Evolutionary conservation across 2,888 invertebrate species (phyloP).

Genomic region (Caenorhabditis becei): DNA sequence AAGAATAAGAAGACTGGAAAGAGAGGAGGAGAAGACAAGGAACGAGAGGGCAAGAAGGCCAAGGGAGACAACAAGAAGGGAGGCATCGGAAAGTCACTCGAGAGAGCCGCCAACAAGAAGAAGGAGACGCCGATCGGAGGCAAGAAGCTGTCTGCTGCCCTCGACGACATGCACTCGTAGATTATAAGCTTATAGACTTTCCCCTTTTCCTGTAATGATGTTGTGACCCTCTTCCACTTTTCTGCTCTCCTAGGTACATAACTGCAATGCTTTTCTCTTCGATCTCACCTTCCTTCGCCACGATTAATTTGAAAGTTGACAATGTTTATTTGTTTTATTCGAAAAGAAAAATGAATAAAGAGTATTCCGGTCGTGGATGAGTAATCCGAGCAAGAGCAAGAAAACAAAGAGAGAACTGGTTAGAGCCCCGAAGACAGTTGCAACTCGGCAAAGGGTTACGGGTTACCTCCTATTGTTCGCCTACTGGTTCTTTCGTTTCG

Average conservation of each 20-base stretch:
- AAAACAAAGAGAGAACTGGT: conserved; percentile 49
- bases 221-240: conserved; percentile 36
- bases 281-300: conserved; percentile 30
- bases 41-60: conserved; percentile 58
- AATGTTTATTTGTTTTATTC: conserved; percentile 49
- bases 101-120: conserved; percentile 56
- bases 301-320: background rate
- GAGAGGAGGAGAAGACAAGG: conserved; percentile 53
- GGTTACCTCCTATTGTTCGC: conserved; percentile 39
- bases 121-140: conserved; percentile 61
- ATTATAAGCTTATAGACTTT: background rate
- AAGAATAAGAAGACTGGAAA: conserved; percentile 51
- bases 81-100: conserved; percentile 58
- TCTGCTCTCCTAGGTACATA: conserved; percentile 19
- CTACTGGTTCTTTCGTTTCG: conserved; percentile 31
- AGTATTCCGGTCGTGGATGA: conserved; percentile 26
- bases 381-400: conserved; percentile 16
- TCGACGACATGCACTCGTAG: conserved; percentile 49
- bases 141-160: conserved; percentile 53
- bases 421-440: background rate
- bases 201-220: conserved; percentile 24
- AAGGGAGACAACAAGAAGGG: conserved; percentile 57
- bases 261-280: conserved; percentile 26
- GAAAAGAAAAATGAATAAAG: conserved; percentile 17
- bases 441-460: conserved; percentile 40